These are phyloP conservation scores for Hydriomena furcata DNA, from an alignment of 2,888 invertebrate genomes.

Conservation along the genomic window DNA sequence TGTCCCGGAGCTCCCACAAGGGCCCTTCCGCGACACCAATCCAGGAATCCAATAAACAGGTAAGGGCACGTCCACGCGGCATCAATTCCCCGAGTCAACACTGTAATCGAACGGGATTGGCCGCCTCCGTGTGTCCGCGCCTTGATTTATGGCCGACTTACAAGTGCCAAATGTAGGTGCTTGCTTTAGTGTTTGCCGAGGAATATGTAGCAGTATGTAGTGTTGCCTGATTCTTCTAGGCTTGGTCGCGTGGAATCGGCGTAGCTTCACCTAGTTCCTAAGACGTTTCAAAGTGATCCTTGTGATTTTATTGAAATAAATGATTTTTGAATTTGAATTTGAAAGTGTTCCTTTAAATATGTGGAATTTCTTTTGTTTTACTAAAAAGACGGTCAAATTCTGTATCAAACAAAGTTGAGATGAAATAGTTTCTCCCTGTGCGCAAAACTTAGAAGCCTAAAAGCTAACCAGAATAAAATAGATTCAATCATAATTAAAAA, in stretches of 20 bases:
- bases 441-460: too few species aligned
- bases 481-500: too few species aligned
- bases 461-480: too few species aligned
- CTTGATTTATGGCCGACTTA: slow-evolving; percentile 14
- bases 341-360: too few species aligned
- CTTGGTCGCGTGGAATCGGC: too few species aligned
- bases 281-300: too few species aligned
- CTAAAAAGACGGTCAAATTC: background rate
- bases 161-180: slow-evolving; percentile 1
- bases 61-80: slow-evolving; percentile 17
- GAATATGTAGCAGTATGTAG: background rate
- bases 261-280: too few species aligned
- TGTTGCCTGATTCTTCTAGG: background rate
- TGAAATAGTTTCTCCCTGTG: too few species aligned
- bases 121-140: slow-evolving; percentile 15
- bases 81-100: slow-evolving; percentile 17
- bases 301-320: too few species aligned
- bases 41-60: slow-evolving; percentile 26
- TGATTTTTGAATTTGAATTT: too few species aligned
- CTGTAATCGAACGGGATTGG: slow-evolving; percentile 23
- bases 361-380: background rate
- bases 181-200: background rate
- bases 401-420: too few species aligned
- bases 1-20: slow-evolving; percentile 4
- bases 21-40: slow-evolving; percentile 23